Conservation (phyloP, 2,797 vertebrate genomes). For the Danionella dracula region DNA sequence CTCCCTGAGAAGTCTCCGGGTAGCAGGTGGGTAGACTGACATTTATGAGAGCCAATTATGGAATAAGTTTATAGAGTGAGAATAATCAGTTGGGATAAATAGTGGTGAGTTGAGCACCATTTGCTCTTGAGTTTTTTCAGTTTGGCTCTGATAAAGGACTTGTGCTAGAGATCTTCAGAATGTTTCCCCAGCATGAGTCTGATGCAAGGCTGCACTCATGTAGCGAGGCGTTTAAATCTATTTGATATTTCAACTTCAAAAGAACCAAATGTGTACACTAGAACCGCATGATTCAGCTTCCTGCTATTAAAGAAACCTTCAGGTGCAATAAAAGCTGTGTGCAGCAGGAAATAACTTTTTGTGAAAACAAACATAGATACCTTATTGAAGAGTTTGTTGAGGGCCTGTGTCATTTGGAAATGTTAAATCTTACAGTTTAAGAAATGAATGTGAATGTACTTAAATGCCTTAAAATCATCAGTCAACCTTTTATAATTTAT, state of each 20-base stretch:
- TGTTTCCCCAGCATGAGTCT: neutral
- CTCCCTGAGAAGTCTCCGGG: neutral
- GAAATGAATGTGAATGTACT: too few species aligned
- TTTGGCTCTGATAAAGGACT: neutral
- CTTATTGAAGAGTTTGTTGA: too few species aligned
- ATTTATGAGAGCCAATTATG: conserved; percentile 18
- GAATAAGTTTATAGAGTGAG: neutral
- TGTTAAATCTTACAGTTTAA: too few species aligned
- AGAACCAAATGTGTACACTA: conserved; percentile 21
- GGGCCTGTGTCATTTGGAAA: too few species aligned
- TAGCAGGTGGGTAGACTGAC: conserved; percentile 1
- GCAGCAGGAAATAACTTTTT: neutral
- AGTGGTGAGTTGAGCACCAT: neutral
- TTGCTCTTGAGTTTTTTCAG: neutral
- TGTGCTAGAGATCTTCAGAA: neutral
- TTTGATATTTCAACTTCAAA: conserved; percentile 30
- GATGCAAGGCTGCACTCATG: neutral
- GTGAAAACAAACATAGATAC: neutral
- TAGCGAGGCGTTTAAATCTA: conserved; percentile 13
- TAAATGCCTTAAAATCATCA: too few species aligned
- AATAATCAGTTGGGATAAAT: conserved; percentile 7
- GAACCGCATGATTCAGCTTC: conserved; percentile 8
- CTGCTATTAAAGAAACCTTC: neutral
- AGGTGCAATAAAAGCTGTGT: neutral
- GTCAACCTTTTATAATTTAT: too few species aligned